These are phyloP conservation scores for Capitella teleta DNA, from an alignment of 1,140 invertebrate genomes.

Conservation along the genomic window DNA sequence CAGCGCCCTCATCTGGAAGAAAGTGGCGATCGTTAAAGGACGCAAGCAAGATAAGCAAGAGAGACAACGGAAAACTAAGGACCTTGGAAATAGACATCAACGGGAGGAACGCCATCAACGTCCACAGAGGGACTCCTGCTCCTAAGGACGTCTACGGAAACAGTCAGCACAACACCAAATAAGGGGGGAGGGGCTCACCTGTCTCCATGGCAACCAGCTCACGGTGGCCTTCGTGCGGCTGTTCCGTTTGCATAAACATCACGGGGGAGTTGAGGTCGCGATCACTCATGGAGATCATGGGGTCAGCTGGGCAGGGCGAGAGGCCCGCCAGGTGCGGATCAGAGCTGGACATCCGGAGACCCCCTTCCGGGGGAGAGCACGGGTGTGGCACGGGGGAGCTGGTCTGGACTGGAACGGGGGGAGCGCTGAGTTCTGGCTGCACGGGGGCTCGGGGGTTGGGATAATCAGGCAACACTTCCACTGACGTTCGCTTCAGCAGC, in stretches of 20 bases:
- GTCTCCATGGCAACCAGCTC: conserved; percentile 14
- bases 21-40: not conserved
- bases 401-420: not conserved
- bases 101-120: too few species aligned
- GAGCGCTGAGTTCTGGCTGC: not conserved
- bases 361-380: conserved; percentile 3
- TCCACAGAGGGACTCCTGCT: too few species aligned
- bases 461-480: conserved; percentile 26
- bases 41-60: too few species aligned
- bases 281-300: conserved; percentile 10
- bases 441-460: too few species aligned
- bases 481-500: conserved; percentile 29
- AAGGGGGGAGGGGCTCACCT: too few species aligned
- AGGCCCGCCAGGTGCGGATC: conserved; percentile 21
- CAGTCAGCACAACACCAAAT: too few species aligned
- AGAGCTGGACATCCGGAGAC: conserved; percentile 23
- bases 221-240: conserved; percentile 1
- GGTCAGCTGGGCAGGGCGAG: conserved; percentile 1
- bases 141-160: too few species aligned
- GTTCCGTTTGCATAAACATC: conserved; percentile 22
- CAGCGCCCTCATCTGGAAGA: conserved; percentile 1
- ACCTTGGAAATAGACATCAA: too few species aligned
- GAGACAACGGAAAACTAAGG: too few species aligned
- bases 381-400: conserved; percentile 10
- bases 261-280: conserved; percentile 24